Percentiles rank a stretch among this genome's conserved stretches.
phyloP scores from a whole-genome alignment of 2,888 invertebrate genomes.

The Marasmarcha lunaedactyla region DNA sequence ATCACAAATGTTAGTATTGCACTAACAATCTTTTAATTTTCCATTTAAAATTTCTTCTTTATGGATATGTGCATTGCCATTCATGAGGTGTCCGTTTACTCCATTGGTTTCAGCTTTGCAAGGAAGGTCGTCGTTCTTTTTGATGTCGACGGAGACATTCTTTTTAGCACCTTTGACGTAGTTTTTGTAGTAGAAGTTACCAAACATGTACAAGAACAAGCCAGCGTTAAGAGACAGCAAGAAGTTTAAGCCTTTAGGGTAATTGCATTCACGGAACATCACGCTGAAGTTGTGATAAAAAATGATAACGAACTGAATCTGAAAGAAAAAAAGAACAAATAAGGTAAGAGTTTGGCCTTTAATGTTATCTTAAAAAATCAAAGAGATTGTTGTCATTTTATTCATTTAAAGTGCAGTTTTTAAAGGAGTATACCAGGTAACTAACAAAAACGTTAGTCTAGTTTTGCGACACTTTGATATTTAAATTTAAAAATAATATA shows the following conservation, averaged over 20 bases:
- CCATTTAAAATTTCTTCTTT: slow-evolving; percentile 22
- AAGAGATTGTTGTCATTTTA: not conserved
- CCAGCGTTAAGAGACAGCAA: slow-evolving; percentile 76
- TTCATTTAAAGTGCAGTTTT: not conserved
- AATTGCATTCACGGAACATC: slow-evolving; percentile 77
- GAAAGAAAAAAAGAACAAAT: slow-evolving; percentile 20
- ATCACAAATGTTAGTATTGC: slow-evolving; percentile 16
- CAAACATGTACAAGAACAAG: slow-evolving; percentile 82
- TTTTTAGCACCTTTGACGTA: slow-evolving; percentile 55
- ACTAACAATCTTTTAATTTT: slow-evolving; percentile 44
- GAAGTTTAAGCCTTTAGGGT: slow-evolving; percentile 76
- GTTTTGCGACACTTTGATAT: too few relatives aligned
- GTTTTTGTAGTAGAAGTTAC: slow-evolving; percentile 78
- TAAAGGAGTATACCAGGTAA: slow-evolving; percentile 12
- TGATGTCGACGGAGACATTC: slow-evolving; percentile 6
- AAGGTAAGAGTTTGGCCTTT: not conserved
- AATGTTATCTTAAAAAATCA: too few relatives aligned
- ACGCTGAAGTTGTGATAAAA: slow-evolving; percentile 77
- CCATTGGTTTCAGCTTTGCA: not conserved
- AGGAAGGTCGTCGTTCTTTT: slow-evolving; percentile 6
- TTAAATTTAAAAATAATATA: too few relatives aligned
- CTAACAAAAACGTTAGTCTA: not conserved
- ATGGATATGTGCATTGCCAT: slow-evolving; percentile 2
- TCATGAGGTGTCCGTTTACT: not conserved
- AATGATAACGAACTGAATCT: slow-evolving; percentile 83